A percentile compares a stretch with the other conserved stretches of the same genome.
Evolutionary conservation across 2,797 vertebrate species (phyloP).

Genomic region (Enteromius trimaculatus): DNA sequence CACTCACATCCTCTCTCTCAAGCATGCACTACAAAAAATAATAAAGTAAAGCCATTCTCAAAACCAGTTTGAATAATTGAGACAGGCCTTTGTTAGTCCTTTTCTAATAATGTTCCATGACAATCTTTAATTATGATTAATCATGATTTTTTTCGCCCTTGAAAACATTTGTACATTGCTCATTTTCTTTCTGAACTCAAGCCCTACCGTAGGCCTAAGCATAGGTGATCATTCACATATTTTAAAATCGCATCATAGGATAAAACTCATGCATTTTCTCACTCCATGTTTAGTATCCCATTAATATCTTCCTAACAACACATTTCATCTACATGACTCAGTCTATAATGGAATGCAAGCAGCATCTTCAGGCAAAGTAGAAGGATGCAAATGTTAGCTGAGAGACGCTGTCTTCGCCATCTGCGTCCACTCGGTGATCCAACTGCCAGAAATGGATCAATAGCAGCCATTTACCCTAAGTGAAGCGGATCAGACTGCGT

Average conservation of each 20-base stretch:
- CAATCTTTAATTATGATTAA: neutral
- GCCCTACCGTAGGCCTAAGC: neutral
- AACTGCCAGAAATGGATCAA: constrained; percentile 40
- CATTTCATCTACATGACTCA: neutral
- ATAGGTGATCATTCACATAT: neutral
- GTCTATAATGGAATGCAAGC: neutral
- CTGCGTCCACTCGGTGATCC: constrained; percentile 16
- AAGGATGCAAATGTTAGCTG: neutral
- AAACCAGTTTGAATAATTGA: neutral
- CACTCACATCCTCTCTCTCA: neutral
- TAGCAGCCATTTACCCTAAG: constrained; percentile 35
- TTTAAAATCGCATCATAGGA: neutral
- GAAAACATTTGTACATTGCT: neutral
- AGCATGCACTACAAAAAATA: neutral
- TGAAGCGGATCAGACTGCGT: constrained; percentile 9
- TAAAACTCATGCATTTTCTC: neutral
- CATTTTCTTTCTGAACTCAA: neutral
- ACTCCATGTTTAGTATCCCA: neutral
- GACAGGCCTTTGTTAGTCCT: neutral
- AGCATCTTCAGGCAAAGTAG: constrained; percentile 8
- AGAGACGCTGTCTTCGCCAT: neutral
- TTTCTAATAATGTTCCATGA: neutral
- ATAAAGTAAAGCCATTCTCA: neutral
- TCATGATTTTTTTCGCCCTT: neutral
- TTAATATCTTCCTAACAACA: constrained; percentile 7